Conservation (phyloP, 2,797 vertebrate genomes). For the Clarias laeviceps region DNA sequence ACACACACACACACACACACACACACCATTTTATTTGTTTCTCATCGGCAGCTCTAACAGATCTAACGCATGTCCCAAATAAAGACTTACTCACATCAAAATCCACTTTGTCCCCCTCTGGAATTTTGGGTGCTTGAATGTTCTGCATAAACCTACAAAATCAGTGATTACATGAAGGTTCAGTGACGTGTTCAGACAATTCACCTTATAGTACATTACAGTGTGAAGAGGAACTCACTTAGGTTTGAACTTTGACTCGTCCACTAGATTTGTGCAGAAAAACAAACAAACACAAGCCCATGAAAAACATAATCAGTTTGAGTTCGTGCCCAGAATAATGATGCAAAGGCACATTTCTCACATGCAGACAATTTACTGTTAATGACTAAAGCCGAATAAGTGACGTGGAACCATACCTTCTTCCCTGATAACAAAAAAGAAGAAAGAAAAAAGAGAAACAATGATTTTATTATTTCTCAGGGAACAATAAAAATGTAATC, state of each 20-base stretch:
- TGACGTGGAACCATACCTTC: constrained; percentile 50
- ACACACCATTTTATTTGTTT: neutral
- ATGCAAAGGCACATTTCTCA: neutral
- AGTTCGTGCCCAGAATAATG: neutral
- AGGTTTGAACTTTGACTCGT: constrained; percentile 73
- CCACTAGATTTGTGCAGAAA: constrained; percentile 53
- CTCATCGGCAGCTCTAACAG: no score
- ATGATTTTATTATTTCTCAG: neutral
- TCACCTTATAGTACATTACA: neutral
- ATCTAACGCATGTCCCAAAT: neutral
- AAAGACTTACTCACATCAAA: constrained; percentile 87
- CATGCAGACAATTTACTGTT: neutral
- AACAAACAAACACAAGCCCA: constrained; percentile 14
- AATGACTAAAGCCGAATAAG: neutral
- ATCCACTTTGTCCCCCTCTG: constrained; percentile 97
- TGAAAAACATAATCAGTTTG: neutral
- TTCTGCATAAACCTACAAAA: constrained; percentile 73
- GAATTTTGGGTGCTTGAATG: constrained; percentile 88
- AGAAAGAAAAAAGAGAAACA: constrained; percentile 6
- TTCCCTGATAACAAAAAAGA: constrained; percentile 50
- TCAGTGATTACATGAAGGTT: constrained; percentile 3
- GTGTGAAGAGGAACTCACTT: constrained; percentile 67
- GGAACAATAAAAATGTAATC: neutral
- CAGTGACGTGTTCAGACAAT: neutral
- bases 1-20: constrained; percentile 33